These are phyloP conservation scores for Bos javanicus DNA, from an alignment of 2,113 vertebrate species.

Conservation along the genomic window DNA sequence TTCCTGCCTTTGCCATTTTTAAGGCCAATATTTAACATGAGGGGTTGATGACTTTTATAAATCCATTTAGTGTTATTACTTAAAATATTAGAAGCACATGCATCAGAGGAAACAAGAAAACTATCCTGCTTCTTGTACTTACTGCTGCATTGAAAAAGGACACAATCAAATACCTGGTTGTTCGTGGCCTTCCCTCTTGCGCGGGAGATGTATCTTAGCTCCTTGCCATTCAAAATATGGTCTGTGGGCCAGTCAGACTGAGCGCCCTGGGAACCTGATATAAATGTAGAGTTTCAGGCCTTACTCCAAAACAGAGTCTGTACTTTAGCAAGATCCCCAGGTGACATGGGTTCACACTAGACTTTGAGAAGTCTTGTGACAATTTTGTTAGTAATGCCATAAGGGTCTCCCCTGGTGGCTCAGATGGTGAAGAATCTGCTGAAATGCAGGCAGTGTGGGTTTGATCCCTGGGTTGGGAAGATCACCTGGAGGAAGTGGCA, in stretches of 20 bases:
- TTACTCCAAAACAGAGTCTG: neutral
- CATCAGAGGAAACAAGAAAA: neutral
- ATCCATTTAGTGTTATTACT: conserved; percentile 43
- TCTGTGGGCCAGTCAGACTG: neutral
- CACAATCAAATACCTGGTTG: accelerated
- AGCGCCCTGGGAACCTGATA: too few relatives aligned
- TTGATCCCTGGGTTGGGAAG: neutral
- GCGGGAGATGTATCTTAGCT: neutral
- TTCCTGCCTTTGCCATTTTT: conserved; percentile 48
- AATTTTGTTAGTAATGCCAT: neutral
- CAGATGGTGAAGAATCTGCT: neutral
- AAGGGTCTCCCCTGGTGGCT: neutral
- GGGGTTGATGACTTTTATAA: neutral
- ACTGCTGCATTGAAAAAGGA: neutral
- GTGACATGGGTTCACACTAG: neutral
- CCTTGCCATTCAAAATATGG: neutral
- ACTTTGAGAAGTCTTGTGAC: neutral
- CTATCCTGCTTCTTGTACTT: neutral
- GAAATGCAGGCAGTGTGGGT: neutral
- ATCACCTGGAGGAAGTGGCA: neutral
- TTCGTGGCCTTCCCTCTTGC: neutral
- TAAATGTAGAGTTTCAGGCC: neutral
- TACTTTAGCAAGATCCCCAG: neutral
- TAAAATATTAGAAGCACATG: conserved; percentile 4
- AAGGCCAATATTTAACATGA: conserved; percentile 50